Evolutionary conservation across 2,113 vertebrate species (phyloP), one percentile per base, ranked within the genome.

Genomic region (Chascanopsetta lugubris): DNA sequence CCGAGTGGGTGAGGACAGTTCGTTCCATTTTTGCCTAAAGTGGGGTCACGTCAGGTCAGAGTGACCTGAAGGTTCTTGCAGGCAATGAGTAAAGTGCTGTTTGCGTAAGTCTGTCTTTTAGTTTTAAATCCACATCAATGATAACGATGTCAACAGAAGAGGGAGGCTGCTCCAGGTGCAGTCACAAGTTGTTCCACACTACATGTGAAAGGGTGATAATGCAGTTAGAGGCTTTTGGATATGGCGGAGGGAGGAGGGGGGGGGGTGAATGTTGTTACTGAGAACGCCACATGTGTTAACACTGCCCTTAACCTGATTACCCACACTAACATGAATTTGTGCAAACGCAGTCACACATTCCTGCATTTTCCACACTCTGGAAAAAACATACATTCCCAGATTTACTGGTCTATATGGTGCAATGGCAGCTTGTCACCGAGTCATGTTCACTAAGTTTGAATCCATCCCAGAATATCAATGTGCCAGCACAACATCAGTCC

Each of bases 391-490:
- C 0, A 45, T 63, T 51, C 49, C 49, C 60, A 42, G 24, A 47
- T 20, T 40, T 60, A 17, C 26, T n/a, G n/a, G 13, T 32, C 27
- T 46, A 21, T 30, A 20, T 25, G 29, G 6, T 1, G 2, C 8
- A 50, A 2, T n/a, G n/a, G n/a, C 8, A 25, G 40, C 24, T 24
- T 47, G 24, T 49, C 20, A 65, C 30, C 0, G 6, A 59, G 30
- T 74, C 62, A 49, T 68, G 61, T 61, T 60, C 50, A 57, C 11
- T 4, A 29, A 64, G n/a, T 38, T 75, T 56, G 48, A 71, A 55
- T 38, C 25, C 25, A 43, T 20, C 25, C 51, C 42, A 25, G 15
- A 59, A 51, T 73, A 40, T 3, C 32, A 34, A 11, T 34, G 42
- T 60, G 30, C 26, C 46, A 1, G 26, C 10, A 29, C 30, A 62